phyloP scores from a whole-genome alignment of 2,113 vertebrate species.

The Ictalurus punctatus region DNA sequence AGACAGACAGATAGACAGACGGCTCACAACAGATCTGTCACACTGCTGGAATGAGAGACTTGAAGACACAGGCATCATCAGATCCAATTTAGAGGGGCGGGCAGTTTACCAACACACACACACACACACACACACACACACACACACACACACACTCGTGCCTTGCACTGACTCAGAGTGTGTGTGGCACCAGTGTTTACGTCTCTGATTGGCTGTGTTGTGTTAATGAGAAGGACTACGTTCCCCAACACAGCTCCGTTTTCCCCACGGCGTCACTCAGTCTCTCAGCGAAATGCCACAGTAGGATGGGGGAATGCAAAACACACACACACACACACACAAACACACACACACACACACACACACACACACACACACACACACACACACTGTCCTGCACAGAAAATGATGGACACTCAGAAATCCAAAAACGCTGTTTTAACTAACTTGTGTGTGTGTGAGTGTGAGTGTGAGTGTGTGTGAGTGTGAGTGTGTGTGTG shows the following conservation, averaged over 20 bases:
- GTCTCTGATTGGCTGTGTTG: constrained; percentile 71
- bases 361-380: neutral
- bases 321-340: neutral
- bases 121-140: constrained; percentile 28
- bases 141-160: constrained; percentile 16
- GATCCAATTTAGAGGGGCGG: neutral
- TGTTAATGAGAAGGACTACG: constrained; percentile 61
- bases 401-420: neutral
- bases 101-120: neutral
- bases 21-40: neutral
- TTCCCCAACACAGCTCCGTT: constrained; percentile 64
- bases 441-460: neutral
- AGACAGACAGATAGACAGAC: neutral
- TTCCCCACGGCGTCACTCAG: constrained; percentile 78
- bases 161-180: constrained; percentile 29
- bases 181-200: constrained; percentile 63
- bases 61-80: constrained; percentile 21
- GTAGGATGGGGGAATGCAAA: constrained; percentile 56
- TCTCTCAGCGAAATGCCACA: constrained; percentile 79
- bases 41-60: neutral
- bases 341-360: constrained; percentile 62
- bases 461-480: neutral
- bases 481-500: neutral
- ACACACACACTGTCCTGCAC: constrained; percentile 1
- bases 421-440: neutral